Base-by-base conservation (phyloP, 2,888 invertebrate genomes). In the Cenopis cana region DNA sequence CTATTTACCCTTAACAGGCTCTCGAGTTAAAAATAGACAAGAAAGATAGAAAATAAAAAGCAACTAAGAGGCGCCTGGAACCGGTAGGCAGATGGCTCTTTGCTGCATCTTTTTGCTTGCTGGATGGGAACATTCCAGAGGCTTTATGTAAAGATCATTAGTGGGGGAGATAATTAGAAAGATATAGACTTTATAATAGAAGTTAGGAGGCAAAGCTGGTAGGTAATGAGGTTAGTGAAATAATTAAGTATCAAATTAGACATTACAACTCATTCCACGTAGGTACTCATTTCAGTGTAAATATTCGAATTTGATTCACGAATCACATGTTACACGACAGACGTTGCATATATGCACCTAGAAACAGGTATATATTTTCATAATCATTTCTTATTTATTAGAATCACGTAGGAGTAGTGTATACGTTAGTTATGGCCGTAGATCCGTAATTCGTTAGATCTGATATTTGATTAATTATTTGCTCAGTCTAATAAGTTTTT, bases 21-120 rank as follows among this genome's bases (percentile, higher is more conserved):
- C 78, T 75, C 68, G 46, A 77, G 80, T 79, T 83, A 89, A 87
- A 90, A 90, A 91, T 91, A 91, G 88, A 88, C 77, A 74, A 75
- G 79, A 81, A 83, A 85, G 82, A 88, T 87, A 87, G 85, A 86
- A 86, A 88, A 89, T 82, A 89, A 89, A 90, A 88, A 84, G 77
- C 67, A 68, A 61, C 65, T 76, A 74, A 77, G 76, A 68, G 73
- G 75, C 73, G 62, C 46, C 74, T 73, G 78, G 79, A 91, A 91
- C 91, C 90, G 91, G 91, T 91, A 88, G 78, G 81, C 90, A 90
- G 91, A 86, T 89, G 89, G 80, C 72, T 75, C 74, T 66, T 72
- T 20, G 36, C 24, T 20, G 74, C 80, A 82, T 80, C 85, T 89
- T 90, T 89, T 89, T 88, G 82, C 81, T 83, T 75, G 70, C 73